Evolutionary conservation across 2,888 invertebrate genomes (phyloP), one percentile per base, ranked within the genome.

Genomic region (Malacosoma neustria): DNA sequence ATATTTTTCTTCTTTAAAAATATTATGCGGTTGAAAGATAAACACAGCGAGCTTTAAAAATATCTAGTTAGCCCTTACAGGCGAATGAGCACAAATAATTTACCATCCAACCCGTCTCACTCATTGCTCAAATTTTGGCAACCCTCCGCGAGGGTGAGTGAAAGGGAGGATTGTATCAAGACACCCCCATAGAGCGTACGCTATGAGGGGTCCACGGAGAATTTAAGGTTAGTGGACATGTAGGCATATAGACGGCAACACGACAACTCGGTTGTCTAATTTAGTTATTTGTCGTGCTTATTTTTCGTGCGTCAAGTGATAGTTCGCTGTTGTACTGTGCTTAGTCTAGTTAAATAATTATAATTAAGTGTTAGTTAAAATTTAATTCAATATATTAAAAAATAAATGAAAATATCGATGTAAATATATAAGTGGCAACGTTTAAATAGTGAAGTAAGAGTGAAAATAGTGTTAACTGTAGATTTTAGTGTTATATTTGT

Each of bases 211-310:
- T 72, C 70, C 59, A 70, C 79, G 56, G 73, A 74, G 74, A 77
- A 76, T 82, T 84, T 84, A 84, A 82, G 84, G 76, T 85, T 86
- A 87, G 87, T 87, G 86, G 87, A 80, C 86, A 87, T 87, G 87
- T 87, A 86, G 87, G 79, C 84, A 85, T 86, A 84, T 81, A 80
- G 81, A 80, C 81, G 85, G 72, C 66, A 79, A 85, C 87, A 87
- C 87, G 87, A 82, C 86, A 75, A 74, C 73, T 74, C 81, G 76
- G 87, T 85, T 87, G 85, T 82, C 81, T 80, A 73, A 76, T 84
- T 85, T 86, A 82, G 73, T 85, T 85, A 79, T 79, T 73, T 84
- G 76, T 79, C 76, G 82, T 85, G 80, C 69, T 77, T 86, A 85
- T 77, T 73, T 77, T 85, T 77, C 72, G 84, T 84, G 71, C 79